These are phyloP conservation scores for Pseudomyrmex cubaensis DNA, from an alignment of 1,140 invertebrate species.

Conservation along the genomic window DNA sequence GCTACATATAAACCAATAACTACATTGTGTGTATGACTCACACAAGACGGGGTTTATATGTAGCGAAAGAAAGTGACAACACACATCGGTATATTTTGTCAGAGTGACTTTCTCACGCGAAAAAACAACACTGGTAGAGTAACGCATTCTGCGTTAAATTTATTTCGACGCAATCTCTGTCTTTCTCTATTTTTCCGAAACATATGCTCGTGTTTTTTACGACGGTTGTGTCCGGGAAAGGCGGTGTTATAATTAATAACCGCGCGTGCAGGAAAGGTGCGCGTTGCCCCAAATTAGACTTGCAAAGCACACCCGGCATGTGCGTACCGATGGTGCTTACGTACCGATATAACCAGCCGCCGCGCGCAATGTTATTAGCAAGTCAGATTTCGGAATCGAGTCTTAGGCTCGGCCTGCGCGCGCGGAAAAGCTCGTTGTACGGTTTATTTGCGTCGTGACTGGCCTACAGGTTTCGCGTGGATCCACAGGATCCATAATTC, in stretches of 20 bases:
- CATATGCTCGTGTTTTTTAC: no score
- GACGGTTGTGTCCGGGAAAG: not conserved
- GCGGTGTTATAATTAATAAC: conserved; percentile 44
- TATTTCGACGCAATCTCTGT: no score
- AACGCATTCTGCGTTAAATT: no score
- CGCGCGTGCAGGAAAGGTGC: conserved; percentile 3
- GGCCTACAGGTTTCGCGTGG: conserved; percentile 3
- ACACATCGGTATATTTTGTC: no score
- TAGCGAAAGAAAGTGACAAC: no score
- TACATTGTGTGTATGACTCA: no score
- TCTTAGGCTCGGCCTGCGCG: conserved; percentile 42
- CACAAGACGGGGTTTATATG: not conserved
- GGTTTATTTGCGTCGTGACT: conserved; percentile 56
- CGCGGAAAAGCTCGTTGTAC: conserved; percentile 38
- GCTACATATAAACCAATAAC: no score
- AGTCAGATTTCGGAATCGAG: conserved; percentile 56
- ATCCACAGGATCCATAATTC: conserved; percentile 34
- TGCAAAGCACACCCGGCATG: conserved; percentile 50
- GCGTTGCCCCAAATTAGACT: conserved; percentile 55
- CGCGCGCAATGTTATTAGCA: conserved; percentile 45
- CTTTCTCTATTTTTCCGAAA: no score
- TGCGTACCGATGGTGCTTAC: not conserved
- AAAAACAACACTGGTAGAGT: no score
- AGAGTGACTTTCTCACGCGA: no score
- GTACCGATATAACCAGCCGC: not conserved